A percentile compares a stretch with the other conserved stretches of the same genome.
Evolutionary conservation across 2,113 vertebrate genomes (phyloP).

Genomic region (Dromaius novaehollandiae): DNA sequence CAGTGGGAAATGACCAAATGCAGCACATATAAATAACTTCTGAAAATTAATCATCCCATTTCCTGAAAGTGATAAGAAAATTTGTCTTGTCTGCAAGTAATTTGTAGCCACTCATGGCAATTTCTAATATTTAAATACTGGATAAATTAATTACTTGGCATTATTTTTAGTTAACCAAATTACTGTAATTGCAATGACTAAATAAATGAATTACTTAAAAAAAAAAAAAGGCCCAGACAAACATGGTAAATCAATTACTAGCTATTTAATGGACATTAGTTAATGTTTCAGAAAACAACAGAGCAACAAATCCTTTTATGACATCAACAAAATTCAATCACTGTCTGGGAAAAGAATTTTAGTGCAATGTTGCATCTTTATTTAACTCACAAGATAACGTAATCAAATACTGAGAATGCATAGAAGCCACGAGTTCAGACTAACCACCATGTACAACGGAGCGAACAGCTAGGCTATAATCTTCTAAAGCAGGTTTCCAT

Average conservation of each 20-base stretch:
- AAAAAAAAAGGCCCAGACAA: not conserved
- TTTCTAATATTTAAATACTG: conserved; percentile 37
- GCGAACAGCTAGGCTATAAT: not conserved
- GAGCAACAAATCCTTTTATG: conserved; percentile 36
- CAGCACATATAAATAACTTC: not conserved
- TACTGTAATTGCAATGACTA: conserved; percentile 28
- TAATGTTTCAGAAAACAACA: not conserved
- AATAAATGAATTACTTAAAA: conserved; percentile 7
- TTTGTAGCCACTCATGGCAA: conserved; percentile 35
- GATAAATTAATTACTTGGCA: conserved; percentile 46
- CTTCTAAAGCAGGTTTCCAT: not conserved
- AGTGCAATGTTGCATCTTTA: not conserved
- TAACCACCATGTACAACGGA: not conserved
- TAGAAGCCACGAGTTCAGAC: accelerated
- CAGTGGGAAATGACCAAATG: not conserved
- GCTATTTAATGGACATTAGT: conserved; percentile 29
- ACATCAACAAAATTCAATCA: conserved; percentile 44
- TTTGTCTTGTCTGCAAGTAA: conserved; percentile 8
- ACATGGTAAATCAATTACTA: conserved; percentile 33
- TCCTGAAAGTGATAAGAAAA: conserved; percentile 54
- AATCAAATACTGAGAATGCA: not conserved
- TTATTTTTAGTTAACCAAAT: conserved; percentile 43
- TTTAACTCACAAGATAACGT: not conserved
- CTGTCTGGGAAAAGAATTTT: conserved; percentile 2
- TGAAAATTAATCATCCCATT: conserved; percentile 33